Conservation (phyloP, 2,888 invertebrate species). For the Stenodera caucasica region DNA sequence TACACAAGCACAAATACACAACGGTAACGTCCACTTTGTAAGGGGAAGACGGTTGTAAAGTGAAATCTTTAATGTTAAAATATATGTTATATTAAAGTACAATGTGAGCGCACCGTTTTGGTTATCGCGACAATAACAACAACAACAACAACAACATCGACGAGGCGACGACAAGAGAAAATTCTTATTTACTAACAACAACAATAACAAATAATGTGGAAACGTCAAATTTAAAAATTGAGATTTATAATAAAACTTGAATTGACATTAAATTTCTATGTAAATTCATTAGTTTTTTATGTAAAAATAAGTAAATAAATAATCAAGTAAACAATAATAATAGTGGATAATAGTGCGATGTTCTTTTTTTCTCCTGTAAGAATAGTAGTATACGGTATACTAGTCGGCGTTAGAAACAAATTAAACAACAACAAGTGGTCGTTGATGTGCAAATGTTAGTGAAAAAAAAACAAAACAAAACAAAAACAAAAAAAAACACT, state of each 20-base stretch:
- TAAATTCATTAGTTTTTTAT: too few relatives aligned
- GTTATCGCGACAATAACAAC: conserved; percentile 26
- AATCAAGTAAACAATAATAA: not conserved
- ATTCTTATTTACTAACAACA: not conserved
- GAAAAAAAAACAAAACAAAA: too few relatives aligned
- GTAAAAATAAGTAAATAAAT: not conserved
- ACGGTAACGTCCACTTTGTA: conserved; percentile 51
- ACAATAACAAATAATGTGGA: not conserved
- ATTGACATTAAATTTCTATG: too few relatives aligned
- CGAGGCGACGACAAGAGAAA: not conserved
- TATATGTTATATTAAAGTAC: conserved; percentile 13
- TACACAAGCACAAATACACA: conserved; percentile 20
- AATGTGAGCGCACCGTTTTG: conserved; percentile 45
- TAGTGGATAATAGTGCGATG: not conserved
- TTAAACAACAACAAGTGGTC: conserved; percentile 40
- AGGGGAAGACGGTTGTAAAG: conserved; percentile 55
- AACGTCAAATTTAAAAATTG: not conserved
- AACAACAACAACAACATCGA: not conserved
- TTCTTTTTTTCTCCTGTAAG: not conserved
- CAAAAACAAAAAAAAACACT: too few relatives aligned
- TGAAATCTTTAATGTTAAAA: conserved; percentile 54
- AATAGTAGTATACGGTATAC: not conserved
- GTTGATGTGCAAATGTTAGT: conserved; percentile 25
- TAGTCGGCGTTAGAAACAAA: conserved; percentile 15
- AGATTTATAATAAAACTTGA: too few relatives aligned